phyloP scores from a whole-genome alignment of 2,888 invertebrate species.

The Thalpophila matura region DNA sequence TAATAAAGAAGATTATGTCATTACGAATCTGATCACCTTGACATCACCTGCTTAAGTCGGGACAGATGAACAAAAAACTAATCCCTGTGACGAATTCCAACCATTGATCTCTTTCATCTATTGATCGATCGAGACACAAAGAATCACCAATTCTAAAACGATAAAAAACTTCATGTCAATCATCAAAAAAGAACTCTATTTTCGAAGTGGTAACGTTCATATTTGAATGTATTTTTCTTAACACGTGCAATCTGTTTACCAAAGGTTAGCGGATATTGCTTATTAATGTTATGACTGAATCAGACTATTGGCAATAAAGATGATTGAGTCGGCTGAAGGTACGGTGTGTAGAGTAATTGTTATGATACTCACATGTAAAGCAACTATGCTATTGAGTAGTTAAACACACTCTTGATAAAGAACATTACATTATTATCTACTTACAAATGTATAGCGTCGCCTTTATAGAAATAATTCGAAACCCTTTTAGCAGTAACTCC shows the following conservation, averaged over 20 bases:
- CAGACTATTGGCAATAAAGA: constrained; percentile 85
- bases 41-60: constrained; percentile 59
- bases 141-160: constrained; percentile 46
- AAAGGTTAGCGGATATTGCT: constrained; percentile 87
- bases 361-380: constrained; percentile 33
- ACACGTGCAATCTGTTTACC: constrained; percentile 82
- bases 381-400: neutral
- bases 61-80: constrained; percentile 63
- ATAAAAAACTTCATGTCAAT: constrained; percentile 17
- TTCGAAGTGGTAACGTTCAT: constrained; percentile 40
- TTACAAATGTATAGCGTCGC: neutral
- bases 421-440: constrained; percentile 15
- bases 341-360: constrained; percentile 44
- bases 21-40: constrained; percentile 55
- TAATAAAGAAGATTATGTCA: constrained; percentile 59
- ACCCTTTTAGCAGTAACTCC: constrained; percentile 21
- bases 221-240: constrained; percentile 49
- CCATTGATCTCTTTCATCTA: constrained; percentile 84
- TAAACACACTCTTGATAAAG: constrained; percentile 8
- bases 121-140: constrained; percentile 78
- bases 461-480: constrained; percentile 15
- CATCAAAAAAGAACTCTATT: constrained; percentile 47
- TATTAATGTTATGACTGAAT: constrained; percentile 86
- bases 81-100: constrained; percentile 76
- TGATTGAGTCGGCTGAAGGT: constrained; percentile 75